Percentiles rank a stretch among this genome's conserved stretches.
Conservation (phyloP, 1,140 invertebrate species). For the Cotesia typhae region DNA sequence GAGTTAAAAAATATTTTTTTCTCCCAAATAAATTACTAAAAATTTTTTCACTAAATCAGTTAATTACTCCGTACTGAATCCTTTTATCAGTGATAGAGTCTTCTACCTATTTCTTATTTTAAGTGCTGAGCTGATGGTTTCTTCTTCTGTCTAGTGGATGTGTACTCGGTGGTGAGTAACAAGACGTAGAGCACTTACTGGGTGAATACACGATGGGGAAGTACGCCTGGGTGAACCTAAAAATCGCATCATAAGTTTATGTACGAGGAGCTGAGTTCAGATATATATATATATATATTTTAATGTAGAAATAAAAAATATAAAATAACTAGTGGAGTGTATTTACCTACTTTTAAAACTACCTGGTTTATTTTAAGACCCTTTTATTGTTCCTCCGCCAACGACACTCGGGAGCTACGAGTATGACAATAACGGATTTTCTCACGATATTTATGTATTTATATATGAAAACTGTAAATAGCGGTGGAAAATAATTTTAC, state of each 20-base stretch:
- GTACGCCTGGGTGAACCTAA: constrained; percentile 17
- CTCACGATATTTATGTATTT: constrained; percentile 18
- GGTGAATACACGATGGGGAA: constrained; percentile 23
- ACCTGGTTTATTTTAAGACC: too few relatives aligned
- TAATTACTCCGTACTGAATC: too few relatives aligned
- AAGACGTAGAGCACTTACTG: not conserved
- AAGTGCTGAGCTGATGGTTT: not conserved
- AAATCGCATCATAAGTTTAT: constrained; percentile 10
- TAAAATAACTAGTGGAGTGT: too few relatives aligned
- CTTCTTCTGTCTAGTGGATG: not conserved
- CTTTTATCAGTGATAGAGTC: too few relatives aligned
- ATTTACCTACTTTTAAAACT: too few relatives aligned
- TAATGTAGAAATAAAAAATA: too few relatives aligned
- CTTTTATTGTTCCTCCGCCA: too few relatives aligned
- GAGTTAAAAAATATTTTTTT: too few relatives aligned
- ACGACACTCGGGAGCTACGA: not conserved
- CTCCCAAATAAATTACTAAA: too few relatives aligned
- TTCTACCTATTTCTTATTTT: too few relatives aligned
- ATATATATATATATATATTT: constrained; percentile 9
- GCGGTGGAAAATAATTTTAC: too few relatives aligned
- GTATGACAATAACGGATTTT: constrained; percentile 29
- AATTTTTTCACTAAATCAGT: too few relatives aligned
- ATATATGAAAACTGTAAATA: constrained; percentile 11
- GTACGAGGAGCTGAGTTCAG: not conserved
- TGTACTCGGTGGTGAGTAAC: not conserved